Evolutionary conservation across 2,888 invertebrate genomes (phyloP).

Genomic region (Lagria hirta): DNA sequence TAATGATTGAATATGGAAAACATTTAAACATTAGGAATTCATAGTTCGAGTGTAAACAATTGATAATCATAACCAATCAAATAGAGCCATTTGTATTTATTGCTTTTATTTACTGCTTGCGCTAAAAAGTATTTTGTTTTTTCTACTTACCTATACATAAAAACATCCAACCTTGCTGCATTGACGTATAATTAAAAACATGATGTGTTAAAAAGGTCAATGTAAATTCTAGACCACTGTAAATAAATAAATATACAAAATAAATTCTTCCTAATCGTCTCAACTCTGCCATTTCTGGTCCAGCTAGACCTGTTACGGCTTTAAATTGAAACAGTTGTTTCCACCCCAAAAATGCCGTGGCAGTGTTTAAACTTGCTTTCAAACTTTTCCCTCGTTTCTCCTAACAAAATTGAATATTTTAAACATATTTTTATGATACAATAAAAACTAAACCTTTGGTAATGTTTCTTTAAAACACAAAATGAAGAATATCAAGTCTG

Average conservation of each 20-base stretch:
- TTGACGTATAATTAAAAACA: constrained; percentile 84
- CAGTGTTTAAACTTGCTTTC: constrained; percentile 56
- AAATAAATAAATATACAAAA: constrained; percentile 90
- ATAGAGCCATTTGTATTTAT: too few species aligned
- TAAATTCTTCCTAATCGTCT: constrained; percentile 73
- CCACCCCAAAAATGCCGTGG: constrained; percentile 46
- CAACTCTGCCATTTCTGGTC: constrained; percentile 65
- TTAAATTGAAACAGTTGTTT: constrained; percentile 61
- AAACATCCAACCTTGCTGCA: constrained; percentile 99
- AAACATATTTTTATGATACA: constrained; percentile 8
- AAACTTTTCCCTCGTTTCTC: constrained; percentile 71
- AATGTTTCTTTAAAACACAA: constrained; percentile 82
- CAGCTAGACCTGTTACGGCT: constrained; percentile 66
- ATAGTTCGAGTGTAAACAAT: too few species aligned
- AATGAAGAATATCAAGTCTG: constrained; percentile 75
- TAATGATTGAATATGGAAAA: not conserved
- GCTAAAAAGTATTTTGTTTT: too few species aligned
- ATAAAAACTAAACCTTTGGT: constrained; percentile 59
- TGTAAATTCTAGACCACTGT: constrained; percentile 96
- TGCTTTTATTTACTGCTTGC: too few species aligned
- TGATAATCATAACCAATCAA: too few species aligned
- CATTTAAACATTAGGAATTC: too few species aligned
- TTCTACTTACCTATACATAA: constrained; percentile 74
- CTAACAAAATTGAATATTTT: constrained; percentile 52
- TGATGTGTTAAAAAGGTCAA: constrained; percentile 95